phyloP scores from a whole-genome alignment of 2,113 vertebrate species.

The Excalfactoria chinensis region DNA sequence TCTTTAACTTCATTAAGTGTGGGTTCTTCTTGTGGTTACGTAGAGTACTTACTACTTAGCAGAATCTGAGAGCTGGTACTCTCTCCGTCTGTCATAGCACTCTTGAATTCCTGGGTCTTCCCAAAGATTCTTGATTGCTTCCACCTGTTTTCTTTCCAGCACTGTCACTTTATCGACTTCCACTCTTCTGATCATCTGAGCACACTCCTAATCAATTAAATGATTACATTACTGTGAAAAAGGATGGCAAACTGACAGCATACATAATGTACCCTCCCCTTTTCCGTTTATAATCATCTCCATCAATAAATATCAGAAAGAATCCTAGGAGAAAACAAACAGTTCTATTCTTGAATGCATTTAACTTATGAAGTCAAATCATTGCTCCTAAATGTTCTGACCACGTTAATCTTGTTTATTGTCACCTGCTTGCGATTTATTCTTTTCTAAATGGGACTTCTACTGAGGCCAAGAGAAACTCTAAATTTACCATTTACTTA shows the following conservation, averaged over 20 bases:
- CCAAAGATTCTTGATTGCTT: slow-evolving; percentile 84
- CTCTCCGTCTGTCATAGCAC: slow-evolving; percentile 83
- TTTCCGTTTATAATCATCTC: background rate
- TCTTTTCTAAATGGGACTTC: background rate
- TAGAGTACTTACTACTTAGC: slow-evolving; percentile 84
- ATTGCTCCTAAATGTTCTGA: background rate
- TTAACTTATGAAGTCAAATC: background rate
- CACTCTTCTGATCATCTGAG: slow-evolving; percentile 79
- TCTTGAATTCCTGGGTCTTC: slow-evolving; percentile 83
- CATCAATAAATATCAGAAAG: background rate
- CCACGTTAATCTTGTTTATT: background rate
- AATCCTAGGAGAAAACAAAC: background rate
- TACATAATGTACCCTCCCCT: background rate
- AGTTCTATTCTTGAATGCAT: background rate
- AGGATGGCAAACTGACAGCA: background rate
- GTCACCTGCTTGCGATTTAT: background rate
- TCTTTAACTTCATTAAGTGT: background rate
- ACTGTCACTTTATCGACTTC: slow-evolving; percentile 83
- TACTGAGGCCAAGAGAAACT: background rate
- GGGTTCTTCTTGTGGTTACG: background rate
- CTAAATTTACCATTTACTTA: background rate
- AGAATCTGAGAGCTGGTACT: slow-evolving; percentile 90
- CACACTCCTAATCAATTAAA: slow-evolving; percentile 73
- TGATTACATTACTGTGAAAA: background rate
- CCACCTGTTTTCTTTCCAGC: slow-evolving; percentile 73